Conservation (phyloP, 2,888 invertebrate species). For the Lithophane leautieri region DNA sequence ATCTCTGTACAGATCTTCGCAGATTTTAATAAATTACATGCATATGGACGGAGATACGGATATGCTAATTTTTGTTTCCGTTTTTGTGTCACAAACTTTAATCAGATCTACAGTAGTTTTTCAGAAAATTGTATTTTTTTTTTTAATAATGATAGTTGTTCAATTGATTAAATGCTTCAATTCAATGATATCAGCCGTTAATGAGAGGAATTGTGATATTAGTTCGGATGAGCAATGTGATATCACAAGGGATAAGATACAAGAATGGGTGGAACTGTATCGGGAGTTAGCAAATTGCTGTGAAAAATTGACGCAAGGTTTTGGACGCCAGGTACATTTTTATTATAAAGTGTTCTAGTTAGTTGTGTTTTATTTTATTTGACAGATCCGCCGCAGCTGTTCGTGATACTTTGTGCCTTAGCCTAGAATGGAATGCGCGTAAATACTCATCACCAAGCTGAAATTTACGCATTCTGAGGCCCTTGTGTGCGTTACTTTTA, state of each 20-base stretch:
- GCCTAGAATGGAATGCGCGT: not conserved
- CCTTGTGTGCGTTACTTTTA: too few relatives aligned
- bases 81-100: constrained; percentile 21
- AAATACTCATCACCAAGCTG: not conserved
- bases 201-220: not conserved
- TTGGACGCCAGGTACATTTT: constrained; percentile 34
- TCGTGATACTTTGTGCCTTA: not conserved
- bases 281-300: constrained; percentile 27
- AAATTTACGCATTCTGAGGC: too few relatives aligned
- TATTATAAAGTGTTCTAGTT: not conserved
- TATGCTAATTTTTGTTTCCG: not conserved
- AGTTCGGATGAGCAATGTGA: not conserved
- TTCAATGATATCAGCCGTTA: not conserved
- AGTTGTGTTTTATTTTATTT: not conserved
- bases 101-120: constrained; percentile 10
- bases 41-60: not conserved
- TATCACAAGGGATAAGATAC: constrained; percentile 11
- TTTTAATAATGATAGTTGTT: constrained; percentile 26
- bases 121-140: constrained; percentile 19
- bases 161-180: constrained; percentile 16
- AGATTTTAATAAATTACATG: constrained; percentile 25
- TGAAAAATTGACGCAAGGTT: constrained; percentile 17
- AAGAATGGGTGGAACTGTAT: constrained; percentile 39
- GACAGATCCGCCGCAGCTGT: not conserved
- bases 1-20: constrained; percentile 13